phyloP scores from a whole-genome alignment of 2,797 vertebrate genomes.

The Scolopax rusticola region DNA sequence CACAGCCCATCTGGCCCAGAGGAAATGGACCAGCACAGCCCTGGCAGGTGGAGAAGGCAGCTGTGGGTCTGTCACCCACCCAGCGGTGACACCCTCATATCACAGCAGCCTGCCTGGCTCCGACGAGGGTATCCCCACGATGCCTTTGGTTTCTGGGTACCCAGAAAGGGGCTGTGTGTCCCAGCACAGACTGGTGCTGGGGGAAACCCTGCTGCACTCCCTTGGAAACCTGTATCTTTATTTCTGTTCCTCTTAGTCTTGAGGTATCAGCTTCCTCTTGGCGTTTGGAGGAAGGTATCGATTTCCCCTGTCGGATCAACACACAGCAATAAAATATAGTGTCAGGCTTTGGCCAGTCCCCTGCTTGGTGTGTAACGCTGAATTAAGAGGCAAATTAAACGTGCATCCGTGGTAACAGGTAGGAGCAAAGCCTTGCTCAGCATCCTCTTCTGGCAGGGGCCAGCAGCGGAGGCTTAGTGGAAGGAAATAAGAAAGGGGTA shows the following conservation, averaged over 20 bases:
- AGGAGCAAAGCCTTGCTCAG: not conserved
- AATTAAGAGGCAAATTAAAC: not conserved
- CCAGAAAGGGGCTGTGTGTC: not conserved
- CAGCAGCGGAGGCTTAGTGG: not conserved
- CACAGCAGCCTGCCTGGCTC: not conserved
- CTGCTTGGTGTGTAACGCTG: not conserved
- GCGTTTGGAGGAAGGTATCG: rapidly evolving
- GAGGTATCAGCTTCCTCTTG: not conserved
- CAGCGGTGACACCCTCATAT: rapidly evolving
- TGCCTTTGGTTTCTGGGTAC: not conserved
- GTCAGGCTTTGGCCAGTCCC: not conserved
- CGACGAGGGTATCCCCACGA: rapidly evolving
- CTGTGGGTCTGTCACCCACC: not conserved
- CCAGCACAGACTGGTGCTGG: not conserved
- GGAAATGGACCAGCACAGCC: not conserved
- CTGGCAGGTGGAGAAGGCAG: too few relatives aligned
- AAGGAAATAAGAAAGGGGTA: not conserved
- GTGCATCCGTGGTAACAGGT: not conserved
- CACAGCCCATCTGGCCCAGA: not conserved
- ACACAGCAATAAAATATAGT: not conserved
- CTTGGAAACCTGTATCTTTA: not conserved
- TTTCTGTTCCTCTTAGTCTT: not conserved
- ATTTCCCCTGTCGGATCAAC: not conserved
- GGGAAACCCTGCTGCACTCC: rapidly evolving
- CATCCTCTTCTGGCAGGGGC: not conserved